These are phyloP conservation scores for Heteromurus nitidus DNA, from an alignment of 2,888 invertebrate species.

Conservation along the genomic window DNA sequence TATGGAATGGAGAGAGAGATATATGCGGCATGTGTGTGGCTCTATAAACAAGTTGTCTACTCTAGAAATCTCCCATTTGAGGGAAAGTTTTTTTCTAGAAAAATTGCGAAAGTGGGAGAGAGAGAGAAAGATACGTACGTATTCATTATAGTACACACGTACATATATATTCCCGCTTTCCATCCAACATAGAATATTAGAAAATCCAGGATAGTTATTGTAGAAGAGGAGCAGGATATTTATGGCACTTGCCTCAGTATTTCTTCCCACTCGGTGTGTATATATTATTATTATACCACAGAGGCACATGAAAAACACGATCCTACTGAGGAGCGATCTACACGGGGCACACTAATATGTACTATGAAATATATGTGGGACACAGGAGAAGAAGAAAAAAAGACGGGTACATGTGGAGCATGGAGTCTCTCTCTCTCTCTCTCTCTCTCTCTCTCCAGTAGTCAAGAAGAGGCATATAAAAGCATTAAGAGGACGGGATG, in stretches of 20 bases:
- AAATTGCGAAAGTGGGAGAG: background rate
- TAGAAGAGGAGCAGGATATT: constrained; percentile 40
- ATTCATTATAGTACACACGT: constrained; percentile 12
- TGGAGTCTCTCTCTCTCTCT: background rate
- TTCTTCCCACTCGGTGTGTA: constrained; percentile 8
- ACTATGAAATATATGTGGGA: constrained; percentile 59
- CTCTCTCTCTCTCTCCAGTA: background rate
- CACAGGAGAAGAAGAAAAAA: constrained; percentile 19
- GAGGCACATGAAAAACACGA: constrained; percentile 38
- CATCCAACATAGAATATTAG: background rate
- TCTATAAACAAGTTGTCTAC: too few relatives aligned
- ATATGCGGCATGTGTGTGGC: too few relatives aligned
- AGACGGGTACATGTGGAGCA: too few relatives aligned
- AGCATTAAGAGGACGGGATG: background rate
- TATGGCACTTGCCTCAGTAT: constrained; percentile 48
- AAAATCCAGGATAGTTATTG: constrained; percentile 13
- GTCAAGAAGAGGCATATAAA: background rate
- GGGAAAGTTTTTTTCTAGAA: constrained; percentile 1
- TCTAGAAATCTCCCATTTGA: background rate
- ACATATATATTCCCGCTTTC: background rate
- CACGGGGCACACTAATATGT: background rate
- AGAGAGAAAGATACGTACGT: background rate
- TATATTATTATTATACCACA: constrained; percentile 41
- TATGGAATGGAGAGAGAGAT: too few relatives aligned
- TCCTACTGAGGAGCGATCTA: background rate